A percentile compares a stretch with the other conserved stretches of the same genome.
phyloP scores from a whole-genome alignment of 2,797 vertebrate genomes.

The Cheirogaleus major region DNA sequence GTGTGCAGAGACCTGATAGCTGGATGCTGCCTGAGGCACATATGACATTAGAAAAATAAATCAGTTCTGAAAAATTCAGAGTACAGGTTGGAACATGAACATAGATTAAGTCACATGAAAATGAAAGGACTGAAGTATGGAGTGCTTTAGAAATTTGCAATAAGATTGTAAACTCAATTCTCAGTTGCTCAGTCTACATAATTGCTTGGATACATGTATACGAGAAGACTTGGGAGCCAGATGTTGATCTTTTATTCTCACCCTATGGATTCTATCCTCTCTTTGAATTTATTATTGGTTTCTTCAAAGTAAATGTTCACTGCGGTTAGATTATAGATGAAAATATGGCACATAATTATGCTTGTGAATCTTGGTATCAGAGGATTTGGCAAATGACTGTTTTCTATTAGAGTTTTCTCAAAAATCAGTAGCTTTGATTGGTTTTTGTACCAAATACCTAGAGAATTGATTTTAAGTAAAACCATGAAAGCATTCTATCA shows the following conservation, averaged over 20 bases:
- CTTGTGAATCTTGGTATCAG: neutral
- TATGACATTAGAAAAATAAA: constrained; percentile 52
- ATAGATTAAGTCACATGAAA: constrained; percentile 50
- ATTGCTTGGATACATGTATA: neutral
- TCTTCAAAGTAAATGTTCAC: constrained; percentile 35
- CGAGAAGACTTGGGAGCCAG: neutral
- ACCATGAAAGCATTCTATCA: neutral
- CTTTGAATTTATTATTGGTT: constrained; percentile 46
- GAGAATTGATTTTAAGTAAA: neutral
- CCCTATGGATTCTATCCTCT: constrained; percentile 13
- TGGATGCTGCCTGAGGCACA: constrained; percentile 59
- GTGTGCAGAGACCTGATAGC: constrained; percentile 73
- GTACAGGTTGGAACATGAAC: constrained; percentile 29
- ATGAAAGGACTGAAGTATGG: constrained; percentile 1
- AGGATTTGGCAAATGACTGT: constrained; percentile 46
- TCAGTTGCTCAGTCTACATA: constrained; percentile 5
- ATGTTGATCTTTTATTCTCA: constrained; percentile 40
- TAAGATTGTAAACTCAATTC: constrained; percentile 50
- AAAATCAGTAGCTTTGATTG: neutral
- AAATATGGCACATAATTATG: constrained; percentile 3
- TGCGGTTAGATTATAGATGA: neutral
- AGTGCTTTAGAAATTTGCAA: constrained; percentile 11
- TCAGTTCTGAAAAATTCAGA: constrained; percentile 52
- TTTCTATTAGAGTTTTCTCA: neutral
- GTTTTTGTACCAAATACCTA: neutral